A percentile compares a stretch with the other conserved stretches of the same genome.
These are phyloP conservation scores for Hemaris fuciformis DNA, from an alignment of 2,888 invertebrate species.

Conservation along the genomic window DNA sequence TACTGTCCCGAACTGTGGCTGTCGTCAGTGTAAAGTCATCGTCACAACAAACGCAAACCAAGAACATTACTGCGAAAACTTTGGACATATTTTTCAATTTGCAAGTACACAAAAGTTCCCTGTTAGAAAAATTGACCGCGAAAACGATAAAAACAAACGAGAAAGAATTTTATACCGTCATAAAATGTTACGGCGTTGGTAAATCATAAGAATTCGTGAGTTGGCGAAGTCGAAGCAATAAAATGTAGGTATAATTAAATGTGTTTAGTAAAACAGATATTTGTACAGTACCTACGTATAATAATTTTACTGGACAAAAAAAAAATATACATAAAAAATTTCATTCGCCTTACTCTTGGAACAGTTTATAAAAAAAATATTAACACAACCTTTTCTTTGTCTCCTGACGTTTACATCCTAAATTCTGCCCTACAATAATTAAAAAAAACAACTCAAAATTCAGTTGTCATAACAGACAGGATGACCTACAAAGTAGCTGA, in stretches of 20 bases:
- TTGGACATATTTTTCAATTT: conserved; percentile 19
- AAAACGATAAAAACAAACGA: conserved; percentile 37
- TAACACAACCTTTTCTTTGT: no score
- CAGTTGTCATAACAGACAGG: no score
- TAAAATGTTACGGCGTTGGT: conserved; percentile 46
- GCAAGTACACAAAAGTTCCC: conserved; percentile 8
- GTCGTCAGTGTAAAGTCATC: conserved; percentile 35
- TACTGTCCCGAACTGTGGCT: conserved; percentile 24
- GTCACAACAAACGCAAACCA: conserved; percentile 20
- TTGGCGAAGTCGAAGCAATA: background rate
- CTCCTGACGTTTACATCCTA: no score
- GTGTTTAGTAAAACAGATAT: background rate
- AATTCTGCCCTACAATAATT: no score
- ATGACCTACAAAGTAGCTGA: no score
- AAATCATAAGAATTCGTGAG: conserved; percentile 19
- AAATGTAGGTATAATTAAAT: conserved; percentile 3
- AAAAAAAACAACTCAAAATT: no score
- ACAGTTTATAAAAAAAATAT: no score
- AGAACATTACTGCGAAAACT: background rate
- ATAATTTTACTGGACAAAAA: background rate
- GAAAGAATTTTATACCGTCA: conserved; percentile 38
- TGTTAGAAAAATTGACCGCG: conserved; percentile 25
- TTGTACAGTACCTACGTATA: background rate
- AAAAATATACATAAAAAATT: no score
- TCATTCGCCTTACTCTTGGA: no score